Evolutionary conservation across 2,888 invertebrate genomes (phyloP).

Genomic region (Melieria picta): DNA sequence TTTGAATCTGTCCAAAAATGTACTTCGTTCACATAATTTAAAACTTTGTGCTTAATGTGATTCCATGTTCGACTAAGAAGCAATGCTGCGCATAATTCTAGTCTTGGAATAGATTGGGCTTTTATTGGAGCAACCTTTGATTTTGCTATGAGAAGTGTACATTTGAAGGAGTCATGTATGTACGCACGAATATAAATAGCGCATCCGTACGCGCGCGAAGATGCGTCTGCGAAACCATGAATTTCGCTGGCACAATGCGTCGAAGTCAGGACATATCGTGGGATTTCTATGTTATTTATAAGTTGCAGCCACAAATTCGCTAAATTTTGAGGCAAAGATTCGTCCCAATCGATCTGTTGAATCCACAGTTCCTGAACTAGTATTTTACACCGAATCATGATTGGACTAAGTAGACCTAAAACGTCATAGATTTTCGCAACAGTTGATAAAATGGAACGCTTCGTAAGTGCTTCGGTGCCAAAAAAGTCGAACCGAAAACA

Average conservation of each 20-base stretch:
- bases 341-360: conserved; percentile 10
- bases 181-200: conserved; percentile 7
- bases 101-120: conserved; percentile 18
- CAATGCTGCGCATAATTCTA: conserved; percentile 28
- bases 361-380: conserved; percentile 12
- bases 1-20: conserved; percentile 34
- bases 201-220: conserved; percentile 22
- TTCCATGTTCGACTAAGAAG: conserved; percentile 19
- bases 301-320: conserved; percentile 8
- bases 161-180: neutral
- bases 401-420: neutral
- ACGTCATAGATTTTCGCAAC: neutral
- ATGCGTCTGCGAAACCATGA: conserved; percentile 29
- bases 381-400: conserved; percentile 10
- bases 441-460: conserved; percentile 1
- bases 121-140: conserved; percentile 36
- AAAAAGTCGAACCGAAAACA: conserved; percentile 4
- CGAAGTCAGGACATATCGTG: conserved; percentile 21
- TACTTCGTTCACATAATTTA: neutral
- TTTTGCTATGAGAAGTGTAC: conserved; percentile 25
- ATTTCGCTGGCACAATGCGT: neutral
- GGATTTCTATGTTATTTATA: neutral
- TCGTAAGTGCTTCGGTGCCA: neutral
- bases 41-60: conserved; percentile 12
- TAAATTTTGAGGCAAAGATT: neutral